Base-by-base conservation (phyloP, 2,797 vertebrate species). In the Odontamblyopus rebecca region DNA sequence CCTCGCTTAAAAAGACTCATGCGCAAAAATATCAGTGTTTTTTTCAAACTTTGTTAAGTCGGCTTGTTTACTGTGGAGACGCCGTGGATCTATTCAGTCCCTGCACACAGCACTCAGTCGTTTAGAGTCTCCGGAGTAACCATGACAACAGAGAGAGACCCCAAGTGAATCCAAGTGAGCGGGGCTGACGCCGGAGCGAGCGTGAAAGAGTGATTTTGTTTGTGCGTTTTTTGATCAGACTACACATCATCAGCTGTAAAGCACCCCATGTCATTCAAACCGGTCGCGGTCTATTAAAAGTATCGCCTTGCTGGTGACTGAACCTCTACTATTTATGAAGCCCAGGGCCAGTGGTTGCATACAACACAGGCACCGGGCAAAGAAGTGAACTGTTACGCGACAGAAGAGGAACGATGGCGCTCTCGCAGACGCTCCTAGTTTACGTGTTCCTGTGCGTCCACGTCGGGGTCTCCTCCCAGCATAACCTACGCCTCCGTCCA, bases 251-350 rank as follows among this genome's bases (percentile, higher is more conserved):
- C 82, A 85, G 79, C 72, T 73, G 89, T 78, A 89, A 86, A 84
- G 80, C 80, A 61, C 84, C 79, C 74, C 83, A 84, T 91, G 92
- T 92, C 90, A 93, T 89, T 88, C 93, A 94, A 92, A 92, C 86
- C 93, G 88, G 89, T 74, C 90, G 91, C 79, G 91, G 90, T 93
- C 95, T 96, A 95, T 97, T 97, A 96, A 95, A 95, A 96, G 95
- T 93, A 89, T 91, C 91, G 92, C 81, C 91, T 92, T 88, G 91
- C 92, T 86, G 88, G 93, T 93, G 93, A 90, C 92, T 92, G 92
- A 92, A 93, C 91, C 89, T 92, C 89, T 93, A 93, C 95, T 95
- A 94, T 96, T 96, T 96, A 95, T 95, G 95, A 93, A 92, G 88
- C 89, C 89, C 87, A 78, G 83, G 91, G 89, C 90, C 81, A 48